Evolutionary conservation across 2,888 invertebrate genomes (phyloP), one percentile per base, ranked within the genome.

Genomic region (Malthinus flaveolus): DNA sequence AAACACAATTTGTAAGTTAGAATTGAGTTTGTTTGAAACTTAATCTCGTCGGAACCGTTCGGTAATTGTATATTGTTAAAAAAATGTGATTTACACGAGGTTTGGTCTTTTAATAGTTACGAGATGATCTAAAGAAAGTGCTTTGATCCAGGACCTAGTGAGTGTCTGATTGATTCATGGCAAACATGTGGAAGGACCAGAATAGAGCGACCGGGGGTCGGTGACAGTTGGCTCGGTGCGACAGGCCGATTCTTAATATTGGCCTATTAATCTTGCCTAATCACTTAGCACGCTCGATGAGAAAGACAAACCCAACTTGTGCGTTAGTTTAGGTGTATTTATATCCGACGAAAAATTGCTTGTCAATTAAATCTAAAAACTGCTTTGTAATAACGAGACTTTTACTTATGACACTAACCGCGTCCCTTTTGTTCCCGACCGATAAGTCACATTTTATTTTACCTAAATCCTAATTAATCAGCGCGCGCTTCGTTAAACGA

Each of bases 131-230:
- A 73, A 72, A 74, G 68, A 68, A 66, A 65, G 69, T 69, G 66
- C 75, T 75, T 75, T 75, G 75, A 75, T 75, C 73, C 68, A 65
- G 66, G 63, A 67, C 65, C 68, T 67, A 67, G 66, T 63, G 68
- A 65, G 67, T 65, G 68, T 66, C 70, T 74, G 74, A 77, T 76
- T 77, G 77, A 77, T 77, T 76, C 75, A 77, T 77, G 67, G 72
- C 72, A 63, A 71, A 74, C 77, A 77, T 75, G 74, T 77, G 77
- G 74, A 71, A 66, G 63, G 64, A 67, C 68, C 59, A 64, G 63
- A 67, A 60, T 65, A 68, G 65, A 67, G 62, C 65, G 66, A 50
- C 59, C 61, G 56, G 49, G 37, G 57, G 64, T 52, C 56, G 60
- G 64, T 62, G 66, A 63, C 64, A 65, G 67, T 66, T 67, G 69